Conservation (phyloP, 2,888 invertebrate species). For the Notodonta dromedarius region DNA sequence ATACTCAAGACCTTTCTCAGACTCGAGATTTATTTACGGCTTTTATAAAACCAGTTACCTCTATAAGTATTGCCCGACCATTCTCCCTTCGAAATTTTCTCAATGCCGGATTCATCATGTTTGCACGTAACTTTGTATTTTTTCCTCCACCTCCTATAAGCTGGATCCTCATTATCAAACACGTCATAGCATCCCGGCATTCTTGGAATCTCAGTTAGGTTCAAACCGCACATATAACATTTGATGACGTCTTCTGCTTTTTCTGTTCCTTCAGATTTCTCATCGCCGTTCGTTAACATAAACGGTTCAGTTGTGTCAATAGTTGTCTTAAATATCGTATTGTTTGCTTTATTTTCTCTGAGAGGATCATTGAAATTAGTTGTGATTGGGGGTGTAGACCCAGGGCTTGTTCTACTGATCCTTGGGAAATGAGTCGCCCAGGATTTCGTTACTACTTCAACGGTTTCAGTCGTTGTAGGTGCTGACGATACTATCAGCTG, state of each 20-base stretch:
- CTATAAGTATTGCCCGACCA: not conserved
- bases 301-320: not conserved
- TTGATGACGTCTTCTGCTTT: not conserved
- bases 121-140: constrained; percentile 6
- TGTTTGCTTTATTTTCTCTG: not conserved
- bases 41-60: constrained; percentile 2
- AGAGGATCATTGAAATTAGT: not conserved
- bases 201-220: constrained; percentile 26
- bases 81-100: not conserved
- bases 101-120: not conserved
- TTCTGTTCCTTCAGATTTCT: not conserved
- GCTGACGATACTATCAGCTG: not conserved
- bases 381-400: not conserved
- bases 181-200: constrained; percentile 33
- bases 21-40: constrained; percentile 9
- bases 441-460: not conserved
- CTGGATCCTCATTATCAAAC: constrained; percentile 16
- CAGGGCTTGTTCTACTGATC: not conserved
- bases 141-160: rapidly evolving
- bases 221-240: constrained; percentile 51
- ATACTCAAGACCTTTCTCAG: too few relatives aligned
- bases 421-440: constrained; percentile 5
- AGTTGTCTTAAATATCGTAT: not conserved
- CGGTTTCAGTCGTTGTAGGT: not conserved
- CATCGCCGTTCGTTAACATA: not conserved